These are phyloP conservation scores for Zoanthus solanderi DNA, from an alignment of 92 coral and sea anemone genomes.

Conservation along the genomic window DNA sequence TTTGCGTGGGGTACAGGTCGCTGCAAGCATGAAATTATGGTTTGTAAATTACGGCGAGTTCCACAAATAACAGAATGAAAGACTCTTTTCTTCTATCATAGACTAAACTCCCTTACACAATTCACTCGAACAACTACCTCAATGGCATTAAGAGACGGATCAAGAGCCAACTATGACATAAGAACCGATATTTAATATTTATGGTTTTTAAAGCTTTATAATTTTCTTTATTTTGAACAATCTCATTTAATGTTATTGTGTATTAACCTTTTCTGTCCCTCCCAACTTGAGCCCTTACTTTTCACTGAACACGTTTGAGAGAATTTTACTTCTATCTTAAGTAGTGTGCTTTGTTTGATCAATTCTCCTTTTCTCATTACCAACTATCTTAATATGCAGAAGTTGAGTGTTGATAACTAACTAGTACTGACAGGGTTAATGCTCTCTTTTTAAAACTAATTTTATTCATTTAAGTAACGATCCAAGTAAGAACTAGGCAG, in stretches of 20 bases:
- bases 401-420: background rate
- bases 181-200: background rate
- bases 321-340: background rate
- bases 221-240: background rate
- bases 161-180: background rate
- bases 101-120: too few relatives aligned
- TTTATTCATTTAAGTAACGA: too few relatives aligned
- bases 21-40: too few relatives aligned
- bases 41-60: too few relatives aligned
- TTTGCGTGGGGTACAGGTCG: too few relatives aligned
- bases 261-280: background rate
- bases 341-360: too few relatives aligned
- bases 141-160: background rate
- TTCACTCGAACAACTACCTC: too few relatives aligned
- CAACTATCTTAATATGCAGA: background rate
- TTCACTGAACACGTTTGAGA: too few relatives aligned
- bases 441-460: too few relatives aligned
- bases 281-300: background rate
- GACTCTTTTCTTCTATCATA: too few relatives aligned
- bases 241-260: background rate
- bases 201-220: background rate
- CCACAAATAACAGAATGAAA: too few relatives aligned
- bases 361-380: background rate
- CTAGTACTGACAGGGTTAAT: background rate
- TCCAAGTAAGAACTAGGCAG: too few relatives aligned